Evolutionary conservation across 2,888 invertebrate genomes (phyloP).

Genomic region (Argynnis bischoffii): DNA sequence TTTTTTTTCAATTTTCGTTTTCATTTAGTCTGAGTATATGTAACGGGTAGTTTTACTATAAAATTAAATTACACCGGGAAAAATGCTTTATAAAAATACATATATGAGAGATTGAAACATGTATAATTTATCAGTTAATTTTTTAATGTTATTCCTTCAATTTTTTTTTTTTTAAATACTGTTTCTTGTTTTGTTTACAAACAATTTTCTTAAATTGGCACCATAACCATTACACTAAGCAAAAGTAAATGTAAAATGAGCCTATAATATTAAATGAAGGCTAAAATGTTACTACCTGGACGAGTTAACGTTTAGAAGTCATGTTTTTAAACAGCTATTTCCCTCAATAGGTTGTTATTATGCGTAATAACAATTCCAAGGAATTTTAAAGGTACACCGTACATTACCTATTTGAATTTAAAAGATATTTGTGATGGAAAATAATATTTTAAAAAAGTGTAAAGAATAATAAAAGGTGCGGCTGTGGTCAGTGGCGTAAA

Average conservation of each 20-base stretch:
- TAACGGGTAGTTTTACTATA: no score
- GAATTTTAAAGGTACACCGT: slow-evolving; percentile 4
- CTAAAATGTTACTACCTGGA: slow-evolving; percentile 14
- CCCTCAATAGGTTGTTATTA: slow-evolving; percentile 15
- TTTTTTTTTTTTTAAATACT: no score
- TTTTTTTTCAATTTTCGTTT: no score
- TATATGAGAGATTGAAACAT: no score
- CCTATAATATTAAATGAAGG: slow-evolving; percentile 15
- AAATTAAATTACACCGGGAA: no score
- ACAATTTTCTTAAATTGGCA: neutral
- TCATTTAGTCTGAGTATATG: no score
- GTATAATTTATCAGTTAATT: no score
- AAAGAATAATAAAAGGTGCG: no score
- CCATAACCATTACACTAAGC: slow-evolving; percentile 1
- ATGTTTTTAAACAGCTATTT: slow-evolving; percentile 22
- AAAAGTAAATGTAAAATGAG: slow-evolving; percentile 8
- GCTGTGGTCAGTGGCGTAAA: no score
- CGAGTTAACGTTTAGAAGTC: slow-evolving; percentile 13
- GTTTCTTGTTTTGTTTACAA: neutral
- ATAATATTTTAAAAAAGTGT: no score
- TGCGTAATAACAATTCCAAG: slow-evolving; percentile 15
- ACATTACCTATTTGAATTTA: neutral
- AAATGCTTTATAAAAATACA: no score
- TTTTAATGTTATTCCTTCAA: no score
- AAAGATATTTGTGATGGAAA: neutral